These are phyloP conservation scores for Pao palembangensis DNA, from an alignment of 2,113 vertebrate genomes.

Conservation along the genomic window DNA sequence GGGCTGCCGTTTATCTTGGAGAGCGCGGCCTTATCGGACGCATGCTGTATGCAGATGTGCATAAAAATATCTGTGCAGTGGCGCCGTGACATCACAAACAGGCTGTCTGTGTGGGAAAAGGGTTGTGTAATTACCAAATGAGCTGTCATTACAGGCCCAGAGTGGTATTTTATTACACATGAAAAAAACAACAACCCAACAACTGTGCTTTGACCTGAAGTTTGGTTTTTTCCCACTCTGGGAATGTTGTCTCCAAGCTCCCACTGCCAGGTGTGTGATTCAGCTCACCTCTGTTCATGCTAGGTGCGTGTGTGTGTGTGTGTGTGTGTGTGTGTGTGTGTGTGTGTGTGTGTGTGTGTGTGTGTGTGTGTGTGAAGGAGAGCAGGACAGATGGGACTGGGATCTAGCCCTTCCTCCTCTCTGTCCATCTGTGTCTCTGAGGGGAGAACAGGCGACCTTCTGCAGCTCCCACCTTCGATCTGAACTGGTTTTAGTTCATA, in stretches of 20 bases:
- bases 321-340: too few relatives aligned
- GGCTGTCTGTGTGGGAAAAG: slow-evolving; percentile 21
- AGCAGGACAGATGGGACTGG: slow-evolving; percentile 68
- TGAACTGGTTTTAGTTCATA: not conserved
- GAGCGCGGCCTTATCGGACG: slow-evolving; percentile 40
- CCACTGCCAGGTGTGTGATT: slow-evolving; percentile 33
- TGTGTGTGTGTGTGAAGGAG: too few relatives aligned
- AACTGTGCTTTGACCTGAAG: too few relatives aligned
- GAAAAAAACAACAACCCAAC: slow-evolving; percentile 11
- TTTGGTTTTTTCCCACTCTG: slow-evolving; percentile 5
- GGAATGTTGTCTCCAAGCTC: slow-evolving; percentile 8
- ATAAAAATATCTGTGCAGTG: slow-evolving; percentile 41
- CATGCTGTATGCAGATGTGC: slow-evolving; percentile 10
- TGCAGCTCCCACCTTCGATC: not conserved
- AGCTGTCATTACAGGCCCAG: slow-evolving; percentile 47
- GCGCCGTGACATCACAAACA: slow-evolving; percentile 43
- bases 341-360: too few relatives aligned
- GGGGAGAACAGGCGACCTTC: not conserved
- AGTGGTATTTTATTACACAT: slow-evolving; percentile 42
- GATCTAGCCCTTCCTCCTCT: slow-evolving; percentile 57
- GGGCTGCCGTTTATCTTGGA: slow-evolving; percentile 24
- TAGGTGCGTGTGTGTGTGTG: not conserved
- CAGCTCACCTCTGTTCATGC: slow-evolving; percentile 15
- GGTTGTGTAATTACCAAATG: slow-evolving; percentile 31
- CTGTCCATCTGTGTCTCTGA: slow-evolving; percentile 44